Evolutionary conservation across 2,113 vertebrate species (phyloP), one percentile per base, ranked within the genome.

Genomic region (Sinosuthora webbiana): DNA sequence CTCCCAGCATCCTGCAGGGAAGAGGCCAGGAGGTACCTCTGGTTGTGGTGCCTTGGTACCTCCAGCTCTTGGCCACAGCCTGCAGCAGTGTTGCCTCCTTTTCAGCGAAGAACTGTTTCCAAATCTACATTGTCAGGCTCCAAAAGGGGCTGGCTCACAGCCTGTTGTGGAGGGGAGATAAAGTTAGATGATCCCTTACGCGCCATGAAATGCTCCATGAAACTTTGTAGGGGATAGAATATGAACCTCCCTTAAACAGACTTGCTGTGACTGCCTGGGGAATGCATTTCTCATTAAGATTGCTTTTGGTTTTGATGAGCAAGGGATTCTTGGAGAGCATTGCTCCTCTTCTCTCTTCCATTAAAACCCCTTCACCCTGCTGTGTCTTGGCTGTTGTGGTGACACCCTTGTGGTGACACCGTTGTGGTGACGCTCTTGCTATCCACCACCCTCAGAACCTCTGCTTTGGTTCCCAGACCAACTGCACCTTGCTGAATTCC

Each of bases 141-240:
- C 33, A 50, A 30, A 74, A 76, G 74, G 28, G 14, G 6, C 7
- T 83, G 79, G 45, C 56, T 86, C 39, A 63, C 59, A 90, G 75
- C 45, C 71, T 67, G 14, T 33, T 81, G 30, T 80, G 14, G 13
- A 44, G 55, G 35, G 52, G 68, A 89, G 50, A 94, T 90, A 90
- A 92, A 94, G 88, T 80, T 83, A 95, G 92, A 86, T 94, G 79
- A 86, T 88, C 55, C 68, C 63, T 89, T 77, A 81, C 1, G 0
- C 0, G 1, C 79, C 14, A 0, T 93, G 83, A 96, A 97, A 95
- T 28, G 76, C 75, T 91, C 70, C 79, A 55, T 97, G 89, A 89
- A 97, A 87, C 44, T 90, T 92, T 90, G 91, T 35, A 69, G 75
- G 47, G 64, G 50, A 70, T n/a, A 59, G 93, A 74, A 90, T 37